Conservation (phyloP, 2,888 invertebrate species). For the Patella ulyssiponensis region DNA sequence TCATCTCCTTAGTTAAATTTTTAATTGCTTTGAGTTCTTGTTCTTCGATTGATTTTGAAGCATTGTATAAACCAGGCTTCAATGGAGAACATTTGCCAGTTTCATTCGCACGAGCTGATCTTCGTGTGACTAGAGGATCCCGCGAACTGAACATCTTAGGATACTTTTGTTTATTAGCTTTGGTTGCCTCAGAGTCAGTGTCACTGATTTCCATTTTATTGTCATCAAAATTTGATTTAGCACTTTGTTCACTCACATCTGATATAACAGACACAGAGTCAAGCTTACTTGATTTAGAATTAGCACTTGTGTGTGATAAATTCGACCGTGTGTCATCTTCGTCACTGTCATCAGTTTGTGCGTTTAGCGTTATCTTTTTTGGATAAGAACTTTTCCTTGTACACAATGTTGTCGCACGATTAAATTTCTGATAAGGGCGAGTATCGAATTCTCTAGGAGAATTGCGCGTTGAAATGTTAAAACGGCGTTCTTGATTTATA, state of each 20-base stretch:
- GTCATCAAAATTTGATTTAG: not conserved
- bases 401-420: slow-evolving; percentile 28
- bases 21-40: not conserved
- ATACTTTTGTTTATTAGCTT: not conserved
- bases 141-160: too few relatives aligned
- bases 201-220: not conserved
- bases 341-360: not conserved
- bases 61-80: not conserved
- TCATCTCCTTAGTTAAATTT: not conserved
- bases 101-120: not conserved
- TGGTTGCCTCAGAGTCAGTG: not conserved
- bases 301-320: not conserved
- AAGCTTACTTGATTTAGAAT: not conserved
- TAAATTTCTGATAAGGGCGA: slow-evolving; percentile 35
- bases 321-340: not conserved
- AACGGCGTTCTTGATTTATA: slow-evolving; percentile 12
- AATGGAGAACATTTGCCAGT: too few relatives aligned
- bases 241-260: not conserved
- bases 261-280: not conserved
- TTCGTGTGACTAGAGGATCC: not conserved
- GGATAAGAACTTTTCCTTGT: slow-evolving; percentile 38
- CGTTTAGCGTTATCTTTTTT: slow-evolving; percentile 17
- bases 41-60: too few relatives aligned
- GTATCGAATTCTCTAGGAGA: slow-evolving; percentile 48
- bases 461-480: slow-evolving; percentile 51